Conservation (phyloP, 2,113 vertebrate species). For the Recurvirostra avosetta region DNA sequence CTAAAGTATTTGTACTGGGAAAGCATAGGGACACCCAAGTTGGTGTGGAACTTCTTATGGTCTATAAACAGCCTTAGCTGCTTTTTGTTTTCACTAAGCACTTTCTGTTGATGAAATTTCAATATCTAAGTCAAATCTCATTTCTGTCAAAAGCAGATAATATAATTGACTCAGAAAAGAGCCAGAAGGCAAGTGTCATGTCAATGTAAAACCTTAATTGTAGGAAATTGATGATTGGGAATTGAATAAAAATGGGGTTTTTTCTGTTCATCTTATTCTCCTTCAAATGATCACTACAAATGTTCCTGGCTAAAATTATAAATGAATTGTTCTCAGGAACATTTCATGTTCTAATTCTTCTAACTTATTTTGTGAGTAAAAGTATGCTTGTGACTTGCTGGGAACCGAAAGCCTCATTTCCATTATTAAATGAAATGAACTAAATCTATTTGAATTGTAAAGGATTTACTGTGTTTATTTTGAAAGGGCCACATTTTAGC, state of each 20-base stretch:
- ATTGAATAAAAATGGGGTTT: not conserved
- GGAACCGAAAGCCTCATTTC: not conserved
- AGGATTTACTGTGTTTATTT: not conserved
- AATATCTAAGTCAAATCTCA: conserved; percentile 19
- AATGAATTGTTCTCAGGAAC: conserved; percentile 18
- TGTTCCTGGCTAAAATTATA: not conserved
- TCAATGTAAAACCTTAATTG: conserved; percentile 5
- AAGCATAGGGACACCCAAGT: not conserved
- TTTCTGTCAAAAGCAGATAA: conserved; percentile 32
- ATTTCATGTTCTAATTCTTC: conserved; percentile 2
- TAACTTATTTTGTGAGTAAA: not conserved
- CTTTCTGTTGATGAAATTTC: conserved; percentile 18
- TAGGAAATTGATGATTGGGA: conserved; percentile 42
- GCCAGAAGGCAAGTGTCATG: conserved; percentile 25
- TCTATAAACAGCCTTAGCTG: not conserved
- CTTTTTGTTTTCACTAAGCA: not conserved
- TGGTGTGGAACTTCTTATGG: not conserved
- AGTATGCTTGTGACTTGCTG: not conserved
- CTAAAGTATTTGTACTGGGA: not conserved
- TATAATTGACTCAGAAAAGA: conserved; percentile 39
- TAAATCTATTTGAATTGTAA: not conserved
- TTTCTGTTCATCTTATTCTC: conserved; percentile 7
- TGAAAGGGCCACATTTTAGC: not conserved
- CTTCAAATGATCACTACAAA: not conserved
- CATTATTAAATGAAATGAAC: not conserved